A percentile compares a stretch with the other conserved stretches of the same genome.
Evolutionary conservation across 2,888 invertebrate genomes (phyloP).

Genomic region (Drosophila paramelanica): DNA sequence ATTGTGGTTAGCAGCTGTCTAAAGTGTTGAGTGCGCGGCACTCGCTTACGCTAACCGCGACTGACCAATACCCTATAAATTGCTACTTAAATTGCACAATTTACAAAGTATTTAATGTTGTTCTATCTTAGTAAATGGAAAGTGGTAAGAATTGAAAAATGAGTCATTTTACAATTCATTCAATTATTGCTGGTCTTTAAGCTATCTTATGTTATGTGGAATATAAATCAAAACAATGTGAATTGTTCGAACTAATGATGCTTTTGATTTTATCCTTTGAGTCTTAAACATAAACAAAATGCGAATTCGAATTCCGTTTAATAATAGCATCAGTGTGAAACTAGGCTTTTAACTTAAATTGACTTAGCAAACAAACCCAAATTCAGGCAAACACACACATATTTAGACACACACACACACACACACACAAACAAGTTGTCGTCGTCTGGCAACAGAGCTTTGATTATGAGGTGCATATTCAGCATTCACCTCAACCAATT

Average conservation of each 20-base stretch:
- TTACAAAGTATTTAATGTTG: no score
- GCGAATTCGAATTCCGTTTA: not conserved
- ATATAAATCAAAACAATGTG: not conserved
- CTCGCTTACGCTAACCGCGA: not conserved
- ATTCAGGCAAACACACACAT: not conserved
- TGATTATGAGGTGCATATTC: conserved; percentile 30
- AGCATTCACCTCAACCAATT: conserved; percentile 21
- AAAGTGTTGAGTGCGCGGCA: not conserved
- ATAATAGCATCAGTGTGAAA: not conserved
- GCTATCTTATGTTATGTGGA: not conserved
- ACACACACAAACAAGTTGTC: not conserved
- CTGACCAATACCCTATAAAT: not conserved
- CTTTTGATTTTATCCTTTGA: not conserved
- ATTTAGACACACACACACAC: not conserved
- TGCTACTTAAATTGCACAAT: no score
- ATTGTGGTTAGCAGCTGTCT: not conserved
- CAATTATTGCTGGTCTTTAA: no score
- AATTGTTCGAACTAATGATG: no score
- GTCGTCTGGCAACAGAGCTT: conserved; percentile 8
- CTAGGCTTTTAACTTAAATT: not conserved
- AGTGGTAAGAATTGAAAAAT: no score
- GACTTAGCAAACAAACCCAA: not conserved
- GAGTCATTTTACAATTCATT: no score
- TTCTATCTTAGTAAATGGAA: no score
- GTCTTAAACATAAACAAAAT: not conserved